A percentile compares a stretch with the other conserved stretches of the same genome.
phyloP scores from a whole-genome alignment of 2,113 vertebrate genomes.

The Oriolus oriolus region DNA sequence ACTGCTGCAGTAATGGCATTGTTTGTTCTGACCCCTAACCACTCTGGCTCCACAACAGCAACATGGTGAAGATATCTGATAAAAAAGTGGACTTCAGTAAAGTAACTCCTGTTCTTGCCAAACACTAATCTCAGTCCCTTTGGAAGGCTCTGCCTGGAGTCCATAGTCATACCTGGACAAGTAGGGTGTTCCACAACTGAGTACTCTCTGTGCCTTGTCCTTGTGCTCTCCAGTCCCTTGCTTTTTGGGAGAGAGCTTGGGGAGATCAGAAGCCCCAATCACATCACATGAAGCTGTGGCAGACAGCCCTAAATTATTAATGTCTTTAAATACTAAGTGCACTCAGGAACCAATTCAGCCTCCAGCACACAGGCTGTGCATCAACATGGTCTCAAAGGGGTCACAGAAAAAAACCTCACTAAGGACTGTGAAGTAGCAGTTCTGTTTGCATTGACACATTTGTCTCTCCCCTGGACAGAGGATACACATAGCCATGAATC shows the following conservation, averaged over 20 bases:
- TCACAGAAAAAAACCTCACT: background rate
- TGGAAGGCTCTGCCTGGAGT: background rate
- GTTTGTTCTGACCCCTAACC: background rate
- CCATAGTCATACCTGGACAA: rapidly evolving
- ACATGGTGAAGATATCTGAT: background rate
- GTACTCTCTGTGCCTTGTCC: background rate
- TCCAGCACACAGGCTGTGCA: background rate
- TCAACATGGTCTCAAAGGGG: background rate
- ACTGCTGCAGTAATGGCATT: background rate
- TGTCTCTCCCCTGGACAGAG: background rate
- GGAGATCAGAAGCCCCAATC: background rate
- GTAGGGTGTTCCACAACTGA: background rate
- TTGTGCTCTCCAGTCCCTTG: background rate
- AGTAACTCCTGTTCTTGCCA: background rate
- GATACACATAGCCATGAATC: background rate
- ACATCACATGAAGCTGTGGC: background rate
- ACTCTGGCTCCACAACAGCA: background rate
- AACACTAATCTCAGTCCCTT: background rate
- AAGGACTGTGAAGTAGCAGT: background rate
- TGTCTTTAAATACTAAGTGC: slow-evolving; percentile 17
- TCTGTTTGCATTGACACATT: background rate
- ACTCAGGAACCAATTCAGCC: background rate
- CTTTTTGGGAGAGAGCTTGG: background rate
- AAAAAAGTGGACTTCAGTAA: background rate
- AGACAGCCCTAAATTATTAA: slow-evolving; percentile 31